These are phyloP conservation scores for Poecile atricapillus DNA, from an alignment of 2,113 vertebrate genomes.

Conservation along the genomic window DNA sequence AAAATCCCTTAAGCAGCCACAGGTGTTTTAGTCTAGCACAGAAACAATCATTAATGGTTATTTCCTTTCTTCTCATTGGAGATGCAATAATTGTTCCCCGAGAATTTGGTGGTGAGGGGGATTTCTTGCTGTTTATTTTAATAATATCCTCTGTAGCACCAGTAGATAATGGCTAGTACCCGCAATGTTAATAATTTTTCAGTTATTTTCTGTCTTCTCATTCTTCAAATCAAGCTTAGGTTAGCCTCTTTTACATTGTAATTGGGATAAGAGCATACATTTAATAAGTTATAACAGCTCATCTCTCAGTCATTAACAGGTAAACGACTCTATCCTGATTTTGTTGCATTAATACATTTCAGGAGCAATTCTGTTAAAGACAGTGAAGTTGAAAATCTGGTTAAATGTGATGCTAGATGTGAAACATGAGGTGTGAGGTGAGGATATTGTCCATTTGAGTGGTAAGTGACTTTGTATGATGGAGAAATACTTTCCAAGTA, in stretches of 20 bases:
- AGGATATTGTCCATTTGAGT: background rate
- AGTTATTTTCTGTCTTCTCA: background rate
- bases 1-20: background rate
- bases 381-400: background rate
- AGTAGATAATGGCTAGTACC: background rate
- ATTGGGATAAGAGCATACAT: background rate
- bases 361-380: background rate
- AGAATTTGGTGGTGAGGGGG: background rate
- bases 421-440: background rate
- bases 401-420: background rate
- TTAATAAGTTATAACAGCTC: background rate
- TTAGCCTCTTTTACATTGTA: background rate
- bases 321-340: background rate
- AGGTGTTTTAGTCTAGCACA: background rate
- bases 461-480: background rate
- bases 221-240: background rate
- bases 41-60: background rate
- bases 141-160: background rate
- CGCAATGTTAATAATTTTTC: background rate
- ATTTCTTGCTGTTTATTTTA: background rate
- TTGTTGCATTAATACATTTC: background rate
- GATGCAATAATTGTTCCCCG: background rate
- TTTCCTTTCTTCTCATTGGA: background rate
- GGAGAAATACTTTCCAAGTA: background rate
- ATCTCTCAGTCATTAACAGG: background rate